Evolutionary conservation across 2,888 invertebrate genomes (phyloP).

Genomic region (Eumacrocentrus americanus): DNA sequence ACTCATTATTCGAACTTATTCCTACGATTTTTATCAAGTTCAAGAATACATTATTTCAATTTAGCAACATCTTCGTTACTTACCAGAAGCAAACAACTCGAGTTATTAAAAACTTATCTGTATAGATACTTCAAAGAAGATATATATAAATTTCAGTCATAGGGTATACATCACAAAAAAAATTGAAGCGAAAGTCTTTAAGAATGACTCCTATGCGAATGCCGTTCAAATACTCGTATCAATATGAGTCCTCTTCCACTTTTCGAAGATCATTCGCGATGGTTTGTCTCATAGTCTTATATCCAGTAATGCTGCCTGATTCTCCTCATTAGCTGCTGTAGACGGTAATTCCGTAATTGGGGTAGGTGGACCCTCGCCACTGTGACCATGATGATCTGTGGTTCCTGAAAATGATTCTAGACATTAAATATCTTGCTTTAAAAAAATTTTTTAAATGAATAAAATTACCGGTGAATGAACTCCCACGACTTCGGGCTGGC

Average conservation of each 20-base stretch:
- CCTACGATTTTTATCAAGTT: background rate
- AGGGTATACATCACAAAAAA: background rate
- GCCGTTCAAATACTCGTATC: background rate
- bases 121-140: background rate
- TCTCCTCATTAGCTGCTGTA: constrained; percentile 55
- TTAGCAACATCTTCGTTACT: constrained; percentile 10
- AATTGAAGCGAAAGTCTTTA: background rate
- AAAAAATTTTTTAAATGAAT: background rate
- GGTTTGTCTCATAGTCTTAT: constrained; percentile 13
- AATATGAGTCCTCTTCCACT: constrained; percentile 17
- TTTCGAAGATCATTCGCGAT: constrained; percentile 35
- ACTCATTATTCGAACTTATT: constrained; percentile 1
- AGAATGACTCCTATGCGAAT: background rate
- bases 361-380: constrained; percentile 55
- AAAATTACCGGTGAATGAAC: constrained; percentile 52
- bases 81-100: background rate
- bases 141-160: background rate
- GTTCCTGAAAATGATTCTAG: constrained; percentile 40
- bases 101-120: background rate
- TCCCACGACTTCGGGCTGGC: constrained; percentile 51
- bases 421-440: background rate
- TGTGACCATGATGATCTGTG: constrained; percentile 54
- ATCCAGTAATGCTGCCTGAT: constrained; percentile 4
- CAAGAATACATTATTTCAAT: background rate
- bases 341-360: constrained; percentile 59